phyloP scores from a whole-genome alignment of 2,888 invertebrate genomes.

The Drosophila borborema region DNA sequence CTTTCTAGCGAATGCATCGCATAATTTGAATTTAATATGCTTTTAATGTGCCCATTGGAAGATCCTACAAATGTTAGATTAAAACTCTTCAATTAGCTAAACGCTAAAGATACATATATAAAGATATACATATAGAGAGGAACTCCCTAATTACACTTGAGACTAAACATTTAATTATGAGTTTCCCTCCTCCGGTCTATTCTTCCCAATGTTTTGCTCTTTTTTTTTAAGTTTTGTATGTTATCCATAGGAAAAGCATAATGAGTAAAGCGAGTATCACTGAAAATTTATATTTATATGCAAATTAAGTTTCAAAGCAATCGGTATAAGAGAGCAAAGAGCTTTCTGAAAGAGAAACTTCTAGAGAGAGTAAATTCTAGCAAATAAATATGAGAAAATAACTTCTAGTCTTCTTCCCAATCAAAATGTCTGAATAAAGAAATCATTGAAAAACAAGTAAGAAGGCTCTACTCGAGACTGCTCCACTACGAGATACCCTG shows the following conservation, averaged over 20 bases:
- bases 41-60: constrained; percentile 37
- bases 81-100: constrained; percentile 1
- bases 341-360: not conserved
- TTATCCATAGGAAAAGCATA: not conserved
- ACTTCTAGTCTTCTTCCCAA: too few relatives aligned
- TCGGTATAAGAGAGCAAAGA: not conserved
- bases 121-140: not conserved
- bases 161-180: constrained; percentile 4
- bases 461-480: too few relatives aligned
- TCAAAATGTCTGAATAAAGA: too few relatives aligned
- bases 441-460: not conserved
- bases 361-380: too few relatives aligned
- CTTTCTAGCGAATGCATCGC: not conserved
- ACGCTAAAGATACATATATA: not conserved
- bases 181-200: not conserved
- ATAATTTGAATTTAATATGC: constrained; percentile 61
- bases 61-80: not conserved
- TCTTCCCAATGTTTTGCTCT: not conserved
- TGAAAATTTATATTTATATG: not conserved
- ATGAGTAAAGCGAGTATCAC: not conserved
- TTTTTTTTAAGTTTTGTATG: not conserved
- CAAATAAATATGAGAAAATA: too few relatives aligned
- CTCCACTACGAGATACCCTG: too few relatives aligned
- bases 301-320: not conserved
- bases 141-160: not conserved